phyloP scores from a whole-genome alignment of 2,797 vertebrate species.

The Rhabdophis nuchalis region DNA sequence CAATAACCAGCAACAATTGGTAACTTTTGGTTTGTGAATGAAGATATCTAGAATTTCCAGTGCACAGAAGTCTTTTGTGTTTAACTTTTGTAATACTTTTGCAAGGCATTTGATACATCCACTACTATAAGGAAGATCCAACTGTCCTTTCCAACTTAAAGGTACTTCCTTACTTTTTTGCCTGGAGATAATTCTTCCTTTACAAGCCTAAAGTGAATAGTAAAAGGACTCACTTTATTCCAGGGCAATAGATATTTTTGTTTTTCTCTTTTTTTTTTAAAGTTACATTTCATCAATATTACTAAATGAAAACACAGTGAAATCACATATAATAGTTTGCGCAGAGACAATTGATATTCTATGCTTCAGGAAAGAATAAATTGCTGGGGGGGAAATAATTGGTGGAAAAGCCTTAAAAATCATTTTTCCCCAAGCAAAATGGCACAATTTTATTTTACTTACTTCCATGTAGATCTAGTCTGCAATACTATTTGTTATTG shows the following conservation, averaged over 20 bases:
- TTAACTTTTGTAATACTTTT: neutral
- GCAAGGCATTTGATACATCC: neutral
- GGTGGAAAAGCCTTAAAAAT: neutral
- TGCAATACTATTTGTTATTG: neutral
- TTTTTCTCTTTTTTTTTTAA: neutral
- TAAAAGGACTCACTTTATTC: neutral
- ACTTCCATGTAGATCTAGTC: neutral
- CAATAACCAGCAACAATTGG: neutral
- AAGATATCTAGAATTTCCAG: neutral
- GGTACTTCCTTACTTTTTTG: neutral
- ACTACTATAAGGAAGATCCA: neutral
- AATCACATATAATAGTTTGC: neutral
- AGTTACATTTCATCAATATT: neutral
- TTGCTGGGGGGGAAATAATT: neutral
- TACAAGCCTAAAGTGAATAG: constrained; percentile 1
- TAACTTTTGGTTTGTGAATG: neutral
- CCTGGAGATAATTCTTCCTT: neutral
- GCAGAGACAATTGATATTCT: neutral
- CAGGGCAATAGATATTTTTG: neutral
- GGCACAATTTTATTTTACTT: neutral
- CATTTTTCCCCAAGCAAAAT: neutral
- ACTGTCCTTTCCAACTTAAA: neutral
- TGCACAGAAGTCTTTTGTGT: neutral
- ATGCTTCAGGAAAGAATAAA: neutral
- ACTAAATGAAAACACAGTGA: neutral